Conservation (phyloP, 2,113 vertebrate species). For the Sylvia atricapilla region DNA sequence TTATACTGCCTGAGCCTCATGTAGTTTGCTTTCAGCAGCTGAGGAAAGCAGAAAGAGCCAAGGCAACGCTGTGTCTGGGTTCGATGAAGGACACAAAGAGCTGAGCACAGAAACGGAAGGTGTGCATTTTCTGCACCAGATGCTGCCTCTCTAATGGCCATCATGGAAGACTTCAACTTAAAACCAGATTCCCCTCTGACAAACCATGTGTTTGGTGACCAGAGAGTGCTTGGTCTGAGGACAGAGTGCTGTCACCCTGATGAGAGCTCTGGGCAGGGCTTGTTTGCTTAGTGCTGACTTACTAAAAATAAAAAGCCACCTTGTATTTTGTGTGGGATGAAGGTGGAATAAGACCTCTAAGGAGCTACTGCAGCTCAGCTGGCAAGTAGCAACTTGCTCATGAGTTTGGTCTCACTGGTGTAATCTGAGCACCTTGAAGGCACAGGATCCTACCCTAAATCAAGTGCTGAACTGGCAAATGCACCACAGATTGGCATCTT, state of each 20-base stretch:
- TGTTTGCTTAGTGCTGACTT: neutral
- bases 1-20: neutral
- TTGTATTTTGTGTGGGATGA: neutral
- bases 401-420: neutral
- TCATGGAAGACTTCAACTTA: neutral
- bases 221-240: neutral
- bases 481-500: neutral
- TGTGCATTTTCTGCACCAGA: neutral
- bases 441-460: neutral
- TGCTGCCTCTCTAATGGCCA: neutral
- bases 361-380: neutral
- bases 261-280: neutral
- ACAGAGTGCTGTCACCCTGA: neutral
- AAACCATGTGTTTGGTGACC: neutral
- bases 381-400: neutral
- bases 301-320: neutral
- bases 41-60: neutral
- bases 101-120: neutral
- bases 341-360: neutral
- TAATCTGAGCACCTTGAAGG: neutral
- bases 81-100: neutral
- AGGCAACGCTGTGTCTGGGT: neutral
- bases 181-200: neutral
- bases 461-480: neutral
- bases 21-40: neutral